Evolutionary conservation across 2,113 vertebrate genomes (phyloP).

Genomic region (Ochotona princeps): DNA sequence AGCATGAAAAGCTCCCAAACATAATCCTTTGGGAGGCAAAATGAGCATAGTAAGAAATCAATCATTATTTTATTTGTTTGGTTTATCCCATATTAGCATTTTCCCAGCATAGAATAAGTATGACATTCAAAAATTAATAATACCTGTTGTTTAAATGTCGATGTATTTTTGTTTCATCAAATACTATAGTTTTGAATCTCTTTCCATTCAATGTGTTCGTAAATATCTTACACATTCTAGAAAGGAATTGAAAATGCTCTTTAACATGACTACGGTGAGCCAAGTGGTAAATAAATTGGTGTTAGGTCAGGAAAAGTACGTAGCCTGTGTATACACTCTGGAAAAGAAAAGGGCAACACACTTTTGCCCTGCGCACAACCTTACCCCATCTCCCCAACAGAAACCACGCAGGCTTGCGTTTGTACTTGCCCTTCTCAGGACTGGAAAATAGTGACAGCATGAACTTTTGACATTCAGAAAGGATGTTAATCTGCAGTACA

Average conservation of each 20-base stretch:
- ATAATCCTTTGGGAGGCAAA: not conserved
- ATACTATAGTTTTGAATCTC: not conserved
- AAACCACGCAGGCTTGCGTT: not conserved
- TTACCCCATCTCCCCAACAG: not conserved
- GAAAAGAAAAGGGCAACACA: constrained; percentile 6
- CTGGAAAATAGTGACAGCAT: constrained; percentile 23
- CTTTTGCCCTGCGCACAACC: not conserved
- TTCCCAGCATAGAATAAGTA: not conserved
- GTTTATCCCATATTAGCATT: constrained; percentile 25
- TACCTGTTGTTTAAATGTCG: constrained; percentile 8
- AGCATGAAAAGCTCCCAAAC: not conserved
- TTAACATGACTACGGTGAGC: constrained; percentile 19
- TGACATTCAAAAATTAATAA: not conserved
- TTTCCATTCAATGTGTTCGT: constrained; percentile 28
- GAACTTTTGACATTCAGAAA: constrained; percentile 46
- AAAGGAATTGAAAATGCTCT: constrained; percentile 10
- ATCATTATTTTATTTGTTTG: constrained; percentile 33
- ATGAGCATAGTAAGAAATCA: constrained; percentile 26
- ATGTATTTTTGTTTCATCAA: constrained; percentile 15
- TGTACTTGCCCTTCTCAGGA: constrained; percentile 17
- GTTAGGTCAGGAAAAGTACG: constrained; percentile 20
- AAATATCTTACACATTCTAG: constrained; percentile 44
- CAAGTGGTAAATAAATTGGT: constrained; percentile 16
- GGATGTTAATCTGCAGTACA: constrained; percentile 30
- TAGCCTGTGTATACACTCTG: not conserved